Conservation (phyloP, 2,113 vertebrate species). For the Enhydra lutris region DNA sequence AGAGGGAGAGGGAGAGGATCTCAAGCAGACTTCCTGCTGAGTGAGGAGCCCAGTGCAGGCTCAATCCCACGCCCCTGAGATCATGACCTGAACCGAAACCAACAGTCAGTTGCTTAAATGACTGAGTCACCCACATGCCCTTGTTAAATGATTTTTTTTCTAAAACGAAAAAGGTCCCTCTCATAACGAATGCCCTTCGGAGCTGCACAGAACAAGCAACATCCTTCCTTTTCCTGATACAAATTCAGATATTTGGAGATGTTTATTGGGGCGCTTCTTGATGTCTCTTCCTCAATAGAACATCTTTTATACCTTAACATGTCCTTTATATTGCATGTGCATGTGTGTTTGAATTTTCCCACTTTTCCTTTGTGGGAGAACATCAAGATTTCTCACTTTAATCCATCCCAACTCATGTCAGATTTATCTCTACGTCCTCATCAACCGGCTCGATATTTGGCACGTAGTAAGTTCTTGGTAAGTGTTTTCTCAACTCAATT, state of each 20-base stretch:
- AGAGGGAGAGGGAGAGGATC: neutral
- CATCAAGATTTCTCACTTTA: neutral
- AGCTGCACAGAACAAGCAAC: neutral
- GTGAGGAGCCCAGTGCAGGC: neutral
- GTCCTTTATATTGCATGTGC: neutral
- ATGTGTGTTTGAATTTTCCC: neutral
- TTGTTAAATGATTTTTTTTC: neutral
- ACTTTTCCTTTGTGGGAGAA: neutral
- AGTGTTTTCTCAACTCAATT: neutral
- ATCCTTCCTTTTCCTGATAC: neutral
- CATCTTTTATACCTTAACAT: neutral
- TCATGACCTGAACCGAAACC: neutral
- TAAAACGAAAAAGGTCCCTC: neutral
- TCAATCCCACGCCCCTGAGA: neutral
- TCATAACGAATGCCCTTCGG: neutral
- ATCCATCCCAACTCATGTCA: fast-evolving
- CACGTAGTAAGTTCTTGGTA: neutral
- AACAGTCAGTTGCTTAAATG: neutral
- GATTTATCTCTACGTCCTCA: neutral
- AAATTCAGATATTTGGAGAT: neutral
- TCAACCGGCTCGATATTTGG: neutral
- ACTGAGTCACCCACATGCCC: neutral
- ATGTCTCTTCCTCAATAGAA: neutral
- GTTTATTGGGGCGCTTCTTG: neutral
- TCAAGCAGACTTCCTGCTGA: neutral